Evolutionary conservation across 2,888 invertebrate species (phyloP), one percentile per base, ranked within the genome.

Genomic region (Parascotia fuliginaria): DNA sequence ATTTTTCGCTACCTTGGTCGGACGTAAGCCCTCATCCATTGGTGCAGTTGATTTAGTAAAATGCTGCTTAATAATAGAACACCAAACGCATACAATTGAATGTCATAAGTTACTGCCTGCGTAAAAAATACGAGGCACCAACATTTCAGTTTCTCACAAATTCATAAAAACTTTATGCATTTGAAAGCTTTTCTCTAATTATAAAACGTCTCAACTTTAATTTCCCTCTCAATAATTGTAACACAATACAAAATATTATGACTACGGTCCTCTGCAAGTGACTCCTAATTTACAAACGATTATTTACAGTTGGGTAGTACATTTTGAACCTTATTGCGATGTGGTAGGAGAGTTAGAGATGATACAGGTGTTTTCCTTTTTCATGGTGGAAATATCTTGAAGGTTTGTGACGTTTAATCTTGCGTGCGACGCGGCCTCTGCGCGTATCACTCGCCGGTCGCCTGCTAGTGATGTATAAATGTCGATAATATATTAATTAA

Each of bases 351-450:
- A 61, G 60, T 38, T 42, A 15, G 6, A 53, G 44, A 12, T 15
- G 55, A 75, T 41, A 65, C 65, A 71, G 70, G 73, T 75, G 52
- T 65, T 52, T 68, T 66, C 65, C 64, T 70, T 69, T 69, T 64
- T 76, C 61, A 67, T 76, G 62, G 73, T 72, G 73, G 73, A 79
- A 79, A 79, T 79, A 76, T 79, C 80, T 78, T 74, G 87, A 87
- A 86, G 89, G 88, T 84, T 88, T 83, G 87, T 91, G 91, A 91
- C 91, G 88, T 91, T 91, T 92, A 91, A 91, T 92, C 90, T 92
- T 89, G 89, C 89, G 89, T 89, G 83, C 80, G 81, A 84, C 87
- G 82, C 85, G 84, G 78, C 82, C 84, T 83, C 81, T 81, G 84
- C 84, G 87, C 88, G 89, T 87, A 88, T 89, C 91, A 89, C 83